These are phyloP conservation scores for Syngnathus acus DNA, from an alignment of 2,797 vertebrate species.

Conservation along the genomic window DNA sequence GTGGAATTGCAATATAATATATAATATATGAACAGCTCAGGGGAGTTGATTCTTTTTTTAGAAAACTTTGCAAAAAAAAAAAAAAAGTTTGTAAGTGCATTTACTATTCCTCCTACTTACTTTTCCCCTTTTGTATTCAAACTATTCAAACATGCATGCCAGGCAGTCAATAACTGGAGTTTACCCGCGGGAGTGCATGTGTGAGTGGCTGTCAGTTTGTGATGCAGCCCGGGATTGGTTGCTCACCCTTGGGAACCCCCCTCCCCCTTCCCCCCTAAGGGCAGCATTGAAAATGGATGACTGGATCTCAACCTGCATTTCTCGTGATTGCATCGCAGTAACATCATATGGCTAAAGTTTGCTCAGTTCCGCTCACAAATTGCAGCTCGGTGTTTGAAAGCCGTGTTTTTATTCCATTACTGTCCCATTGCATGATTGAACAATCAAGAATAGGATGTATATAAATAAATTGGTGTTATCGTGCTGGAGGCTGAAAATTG, in stretches of 20 bases:
- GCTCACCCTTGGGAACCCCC: background rate
- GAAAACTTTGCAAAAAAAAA: no score
- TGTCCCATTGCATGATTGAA: background rate
- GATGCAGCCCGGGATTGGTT: background rate
- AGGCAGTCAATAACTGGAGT: conserved; percentile 1
- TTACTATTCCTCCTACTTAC: background rate
- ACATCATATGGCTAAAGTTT: background rate
- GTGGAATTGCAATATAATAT: no score
- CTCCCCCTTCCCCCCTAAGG: background rate
- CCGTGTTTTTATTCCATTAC: background rate
- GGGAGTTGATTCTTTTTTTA: no score
- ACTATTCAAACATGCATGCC: background rate
- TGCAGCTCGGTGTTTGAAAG: background rate
- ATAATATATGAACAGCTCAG: no score
- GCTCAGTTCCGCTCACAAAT: background rate
- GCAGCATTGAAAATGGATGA: background rate
- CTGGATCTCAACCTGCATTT: background rate
- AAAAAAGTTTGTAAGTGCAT: no score
- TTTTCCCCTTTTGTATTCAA: background rate
- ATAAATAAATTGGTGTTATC: background rate
- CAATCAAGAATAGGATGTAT: background rate
- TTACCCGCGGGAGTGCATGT: background rate
- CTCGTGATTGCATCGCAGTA: background rate
- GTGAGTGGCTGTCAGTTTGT: background rate
- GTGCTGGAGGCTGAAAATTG: background rate